A percentile compares a stretch with the other conserved stretches of the same genome.
Conservation (phyloP, 2,113 vertebrate genomes). For the Myiozetetes cayanensis region DNA sequence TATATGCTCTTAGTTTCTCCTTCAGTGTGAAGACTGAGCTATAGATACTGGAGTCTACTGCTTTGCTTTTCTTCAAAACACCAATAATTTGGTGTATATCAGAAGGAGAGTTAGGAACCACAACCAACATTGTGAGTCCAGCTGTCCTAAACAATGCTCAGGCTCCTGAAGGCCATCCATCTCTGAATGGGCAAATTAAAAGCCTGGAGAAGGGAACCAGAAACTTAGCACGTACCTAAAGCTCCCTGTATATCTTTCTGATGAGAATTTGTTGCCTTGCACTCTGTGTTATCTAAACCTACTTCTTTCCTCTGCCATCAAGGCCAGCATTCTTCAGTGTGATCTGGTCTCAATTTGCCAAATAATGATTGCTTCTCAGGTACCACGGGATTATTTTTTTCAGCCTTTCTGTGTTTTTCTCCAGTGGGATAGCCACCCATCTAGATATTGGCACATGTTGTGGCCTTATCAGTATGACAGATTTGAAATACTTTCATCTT, state of each 20-base stretch:
- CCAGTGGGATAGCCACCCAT: not conserved
- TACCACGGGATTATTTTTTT: not conserved
- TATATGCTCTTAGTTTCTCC: not conserved
- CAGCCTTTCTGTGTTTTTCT: not conserved
- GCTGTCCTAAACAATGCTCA: not conserved
- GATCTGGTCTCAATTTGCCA: not conserved
- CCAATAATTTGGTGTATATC: not conserved
- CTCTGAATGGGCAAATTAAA: not conserved
- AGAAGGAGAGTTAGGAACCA: not conserved
- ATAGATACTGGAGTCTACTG: not conserved
- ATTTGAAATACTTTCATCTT: not conserved
- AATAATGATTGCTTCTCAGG: not conserved
- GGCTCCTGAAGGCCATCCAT: not conserved
- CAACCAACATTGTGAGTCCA: not conserved
- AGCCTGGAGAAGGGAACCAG: not conserved
- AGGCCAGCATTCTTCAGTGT: not conserved
- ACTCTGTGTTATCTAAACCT: not conserved
- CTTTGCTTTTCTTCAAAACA: not conserved
- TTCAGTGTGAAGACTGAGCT: not conserved
- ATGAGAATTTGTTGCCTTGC: not conserved
- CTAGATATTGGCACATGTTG: not conserved
- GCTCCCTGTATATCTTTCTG: not conserved
- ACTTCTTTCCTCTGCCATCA: not conserved
- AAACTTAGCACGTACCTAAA: not conserved
- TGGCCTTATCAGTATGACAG: not conserved